Percentiles rank a stretch among this genome's conserved stretches.
Evolutionary conservation across 2,888 invertebrate genomes (phyloP).

Genomic region (Stenotaenia linearis): DNA sequence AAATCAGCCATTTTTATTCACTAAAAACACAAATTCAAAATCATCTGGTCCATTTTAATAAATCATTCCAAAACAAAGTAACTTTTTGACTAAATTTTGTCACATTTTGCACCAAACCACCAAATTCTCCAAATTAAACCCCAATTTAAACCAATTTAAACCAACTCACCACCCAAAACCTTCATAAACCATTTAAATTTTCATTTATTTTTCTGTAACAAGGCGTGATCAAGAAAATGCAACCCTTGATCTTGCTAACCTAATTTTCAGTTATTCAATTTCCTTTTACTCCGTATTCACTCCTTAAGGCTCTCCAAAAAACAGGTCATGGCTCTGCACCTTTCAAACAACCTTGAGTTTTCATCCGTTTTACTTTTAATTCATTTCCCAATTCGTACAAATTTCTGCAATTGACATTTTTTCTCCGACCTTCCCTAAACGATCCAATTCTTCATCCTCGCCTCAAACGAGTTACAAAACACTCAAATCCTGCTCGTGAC

Average conservation of each 20-base stretch:
- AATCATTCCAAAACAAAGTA: too few relatives aligned
- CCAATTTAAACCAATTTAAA: too few relatives aligned
- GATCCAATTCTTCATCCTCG: background rate
- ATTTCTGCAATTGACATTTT: background rate
- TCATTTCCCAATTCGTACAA: background rate
- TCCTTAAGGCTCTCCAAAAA: background rate
- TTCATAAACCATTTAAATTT: too few relatives aligned
- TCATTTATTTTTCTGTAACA: too few relatives aligned
- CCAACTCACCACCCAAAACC: too few relatives aligned
- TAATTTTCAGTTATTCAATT: background rate
- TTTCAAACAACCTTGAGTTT: background rate
- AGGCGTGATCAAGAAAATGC: background rate
- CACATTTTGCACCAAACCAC: too few relatives aligned
- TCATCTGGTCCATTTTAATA: too few relatives aligned
- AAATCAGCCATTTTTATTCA: too few relatives aligned
- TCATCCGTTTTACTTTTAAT: conserved; percentile 1
- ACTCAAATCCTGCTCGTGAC: too few relatives aligned
- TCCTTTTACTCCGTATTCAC: background rate
- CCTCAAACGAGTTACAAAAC: background rate
- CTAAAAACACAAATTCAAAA: too few relatives aligned
- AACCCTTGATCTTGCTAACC: conserved; percentile 9
- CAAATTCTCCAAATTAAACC: too few relatives aligned
- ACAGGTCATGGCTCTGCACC: conserved; percentile 1
- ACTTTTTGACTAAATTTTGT: too few relatives aligned
- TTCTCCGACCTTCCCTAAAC: background rate